These are phyloP conservation scores for Sanderia malayensis DNA, from an alignment of 30 jellyfish, hydroid and myxozoan genomes.

Conservation along the genomic window DNA sequence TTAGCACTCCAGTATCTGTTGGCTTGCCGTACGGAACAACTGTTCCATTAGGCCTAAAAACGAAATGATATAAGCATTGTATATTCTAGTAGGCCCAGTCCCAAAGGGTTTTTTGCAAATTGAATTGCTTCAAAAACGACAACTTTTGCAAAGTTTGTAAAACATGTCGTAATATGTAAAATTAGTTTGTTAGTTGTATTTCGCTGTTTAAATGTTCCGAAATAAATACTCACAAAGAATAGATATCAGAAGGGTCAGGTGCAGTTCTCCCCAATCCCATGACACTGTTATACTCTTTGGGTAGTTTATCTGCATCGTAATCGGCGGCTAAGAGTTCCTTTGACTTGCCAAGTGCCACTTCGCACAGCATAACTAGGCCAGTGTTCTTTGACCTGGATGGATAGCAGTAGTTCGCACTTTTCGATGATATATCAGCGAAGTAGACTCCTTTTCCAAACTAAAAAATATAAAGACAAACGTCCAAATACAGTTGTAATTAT, in stretches of 20 bases:
- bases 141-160: too few relatives aligned
- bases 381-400: constrained; percentile 73
- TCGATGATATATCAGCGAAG: constrained; percentile 95
- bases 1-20: constrained; percentile 63
- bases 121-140: too few relatives aligned
- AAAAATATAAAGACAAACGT: neutral
- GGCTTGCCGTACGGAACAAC: constrained; percentile 83
- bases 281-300: constrained; percentile 81
- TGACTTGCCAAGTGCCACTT: constrained; percentile 87
- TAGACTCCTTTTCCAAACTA: constrained; percentile 97
- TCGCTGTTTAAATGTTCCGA: too few relatives aligned
- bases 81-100: too few relatives aligned
- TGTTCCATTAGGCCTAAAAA: constrained; percentile 77
- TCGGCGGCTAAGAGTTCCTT: constrained; percentile 89
- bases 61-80: neutral
- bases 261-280: constrained; percentile 89
- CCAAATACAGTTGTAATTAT: too few relatives aligned
- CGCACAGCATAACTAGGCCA: constrained; percentile 80
- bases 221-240: constrained; percentile 59
- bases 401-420: constrained; percentile 95
- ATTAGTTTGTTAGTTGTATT: too few relatives aligned
- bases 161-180: too few relatives aligned
- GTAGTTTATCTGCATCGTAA: constrained; percentile 82
- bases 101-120: too few relatives aligned
- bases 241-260: constrained; percentile 51